Percentiles rank a stretch among this genome's conserved stretches.
Evolutionary conservation across 2,797 vertebrate species (phyloP).

Genomic region (Xerus rutilus): DNA sequence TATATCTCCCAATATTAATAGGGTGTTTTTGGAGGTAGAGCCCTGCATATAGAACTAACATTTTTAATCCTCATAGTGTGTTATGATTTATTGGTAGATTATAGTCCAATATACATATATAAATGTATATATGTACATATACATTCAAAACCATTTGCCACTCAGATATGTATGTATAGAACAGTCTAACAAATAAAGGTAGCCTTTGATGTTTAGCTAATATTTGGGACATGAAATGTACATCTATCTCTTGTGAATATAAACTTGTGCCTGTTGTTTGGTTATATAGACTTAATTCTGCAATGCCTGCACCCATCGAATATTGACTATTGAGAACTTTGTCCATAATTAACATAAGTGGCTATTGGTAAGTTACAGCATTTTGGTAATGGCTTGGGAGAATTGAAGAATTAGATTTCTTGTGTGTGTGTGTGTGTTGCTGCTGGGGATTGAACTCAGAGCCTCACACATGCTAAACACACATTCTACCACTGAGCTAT

Average conservation of each 20-base stretch:
- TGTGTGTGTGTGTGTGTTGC: too few species aligned
- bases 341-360: neutral
- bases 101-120: neutral
- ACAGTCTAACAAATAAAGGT: slow-evolving; percentile 8
- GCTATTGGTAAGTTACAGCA: neutral
- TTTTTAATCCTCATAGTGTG: neutral
- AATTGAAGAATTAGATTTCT: neutral
- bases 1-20: neutral
- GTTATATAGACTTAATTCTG: neutral
- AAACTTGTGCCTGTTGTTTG: neutral
- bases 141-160: neutral
- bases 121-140: neutral
- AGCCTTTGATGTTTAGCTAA: neutral
- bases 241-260: neutral
- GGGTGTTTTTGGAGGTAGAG: neutral
- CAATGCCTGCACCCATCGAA: neutral
- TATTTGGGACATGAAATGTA: neutral
- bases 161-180: neutral
- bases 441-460: neutral
- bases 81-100: neutral
- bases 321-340: neutral
- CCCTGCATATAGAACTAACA: neutral
- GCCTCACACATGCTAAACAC: neutral
- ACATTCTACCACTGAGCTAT: neutral
- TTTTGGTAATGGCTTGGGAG: neutral